phyloP scores from a whole-genome alignment of 2,888 invertebrate species.

The Phalera bucephala region DNA sequence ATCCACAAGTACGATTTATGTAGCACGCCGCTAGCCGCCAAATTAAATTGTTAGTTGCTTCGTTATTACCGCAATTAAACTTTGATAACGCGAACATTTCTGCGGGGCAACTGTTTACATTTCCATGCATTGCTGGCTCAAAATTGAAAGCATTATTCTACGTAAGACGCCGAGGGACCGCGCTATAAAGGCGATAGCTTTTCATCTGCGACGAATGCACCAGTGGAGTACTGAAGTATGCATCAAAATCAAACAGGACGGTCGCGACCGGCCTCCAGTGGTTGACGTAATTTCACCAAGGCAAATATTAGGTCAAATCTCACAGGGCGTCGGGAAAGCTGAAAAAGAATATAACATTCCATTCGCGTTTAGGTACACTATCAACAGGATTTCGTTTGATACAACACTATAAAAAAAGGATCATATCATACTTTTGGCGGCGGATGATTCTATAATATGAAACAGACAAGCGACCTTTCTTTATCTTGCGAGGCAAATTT shows the following conservation, averaged over 20 bases:
- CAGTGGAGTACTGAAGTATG: slow-evolving; percentile 66
- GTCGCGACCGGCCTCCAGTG: slow-evolving; percentile 52
- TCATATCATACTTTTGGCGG: slow-evolving; percentile 66
- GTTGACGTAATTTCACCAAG: slow-evolving; percentile 71
- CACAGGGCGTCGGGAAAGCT: slow-evolving; percentile 59
- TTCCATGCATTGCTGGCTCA: slow-evolving; percentile 10
- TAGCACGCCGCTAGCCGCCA: slow-evolving; percentile 60
- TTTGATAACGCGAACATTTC: slow-evolving; percentile 62
- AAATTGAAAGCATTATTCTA: slow-evolving; percentile 13
- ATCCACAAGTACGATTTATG: slow-evolving; percentile 78
- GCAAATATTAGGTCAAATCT: slow-evolving; percentile 76
- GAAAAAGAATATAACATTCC: slow-evolving; percentile 62
- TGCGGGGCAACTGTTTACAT: slow-evolving; percentile 33
- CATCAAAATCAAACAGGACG: slow-evolving; percentile 78
- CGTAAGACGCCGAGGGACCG: slow-evolving; percentile 14
- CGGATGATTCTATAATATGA: slow-evolving; percentile 70
- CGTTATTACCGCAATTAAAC: slow-evolving; percentile 75
- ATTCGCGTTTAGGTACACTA: slow-evolving; percentile 46
- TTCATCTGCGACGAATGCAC: slow-evolving; percentile 48
- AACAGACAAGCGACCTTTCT: slow-evolving; percentile 76
- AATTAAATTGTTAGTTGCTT: slow-evolving; percentile 76
- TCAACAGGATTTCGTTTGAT: slow-evolving; percentile 50
- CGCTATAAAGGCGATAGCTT: slow-evolving; percentile 43
- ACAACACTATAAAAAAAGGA: slow-evolving; percentile 63
- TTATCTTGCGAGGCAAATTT: slow-evolving; percentile 80